Percentiles rank a stretch among this genome's conserved stretches.
phyloP scores from a whole-genome alignment of 2,113 vertebrate species.

The Girardinichthys multiradiatus region DNA sequence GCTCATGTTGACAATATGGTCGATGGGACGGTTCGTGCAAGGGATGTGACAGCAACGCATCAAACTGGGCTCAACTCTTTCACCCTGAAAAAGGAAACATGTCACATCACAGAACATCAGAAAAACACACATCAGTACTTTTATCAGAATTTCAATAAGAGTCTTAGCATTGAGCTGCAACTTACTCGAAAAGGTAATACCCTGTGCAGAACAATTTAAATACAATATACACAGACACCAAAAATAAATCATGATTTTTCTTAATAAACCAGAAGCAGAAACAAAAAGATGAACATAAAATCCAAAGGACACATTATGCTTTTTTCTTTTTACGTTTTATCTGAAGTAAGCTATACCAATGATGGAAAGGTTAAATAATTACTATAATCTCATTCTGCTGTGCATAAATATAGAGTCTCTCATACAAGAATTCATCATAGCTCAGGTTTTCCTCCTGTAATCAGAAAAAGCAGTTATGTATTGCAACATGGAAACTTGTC shows the following conservation, averaged over 20 bases:
- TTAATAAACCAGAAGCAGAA: not conserved
- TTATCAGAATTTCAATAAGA: no score
- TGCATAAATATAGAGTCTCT: constrained; percentile 6
- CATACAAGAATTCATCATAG: constrained; percentile 8
- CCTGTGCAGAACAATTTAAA: no score
- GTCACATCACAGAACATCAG: not conserved
- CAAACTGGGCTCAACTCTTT: constrained; percentile 85
- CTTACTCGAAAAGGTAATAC: not conserved
- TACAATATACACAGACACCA: not conserved
- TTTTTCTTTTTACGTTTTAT: not conserved
- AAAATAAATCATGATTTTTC: not conserved
- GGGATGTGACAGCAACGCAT: constrained; percentile 87
- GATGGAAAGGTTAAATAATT: not conserved
- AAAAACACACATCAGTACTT: no score
- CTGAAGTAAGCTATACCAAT: not conserved
- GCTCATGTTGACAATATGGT: constrained; percentile 79
- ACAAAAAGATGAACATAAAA: not conserved
- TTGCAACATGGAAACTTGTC: constrained; percentile 17
- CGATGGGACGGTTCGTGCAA: constrained; percentile 83
- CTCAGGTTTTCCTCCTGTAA: constrained; percentile 19
- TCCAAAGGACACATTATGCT: not conserved
- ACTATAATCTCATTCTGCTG: not conserved
- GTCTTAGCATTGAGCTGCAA: no score
- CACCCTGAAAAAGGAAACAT: constrained; percentile 76
- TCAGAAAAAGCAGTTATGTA: constrained; percentile 2